These are phyloP conservation scores for Zaprionus camerounensis DNA, from an alignment of 1,140 invertebrate genomes.

Conservation along the genomic window DNA sequence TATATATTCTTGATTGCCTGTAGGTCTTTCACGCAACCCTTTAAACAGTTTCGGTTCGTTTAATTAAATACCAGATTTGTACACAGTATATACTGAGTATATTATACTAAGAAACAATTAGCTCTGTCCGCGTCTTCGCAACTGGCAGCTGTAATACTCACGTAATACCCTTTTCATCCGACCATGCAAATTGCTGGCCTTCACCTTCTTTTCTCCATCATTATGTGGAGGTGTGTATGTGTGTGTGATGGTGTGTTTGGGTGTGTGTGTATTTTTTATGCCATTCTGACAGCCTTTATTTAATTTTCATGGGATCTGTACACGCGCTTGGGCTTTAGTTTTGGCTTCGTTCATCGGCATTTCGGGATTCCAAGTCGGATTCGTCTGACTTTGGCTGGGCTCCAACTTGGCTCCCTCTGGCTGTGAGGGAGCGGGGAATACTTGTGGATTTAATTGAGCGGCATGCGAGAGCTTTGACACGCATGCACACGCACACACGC, in stretches of 20 bases:
- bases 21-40: not conserved
- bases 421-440: conserved; percentile 8
- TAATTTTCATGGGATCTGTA: conserved; percentile 44
- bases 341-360: conserved; percentile 2
- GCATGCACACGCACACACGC: conserved; percentile 31
- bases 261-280: conserved; percentile 4
- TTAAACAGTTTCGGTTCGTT: not conserved
- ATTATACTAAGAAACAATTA: conserved; percentile 6
- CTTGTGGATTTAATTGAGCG: conserved; percentile 50
- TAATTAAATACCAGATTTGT: conserved; percentile 15
- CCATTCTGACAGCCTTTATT: conserved; percentile 21
- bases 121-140: not conserved
- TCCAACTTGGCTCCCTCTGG: conserved; percentile 5
- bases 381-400: conserved; percentile 15
- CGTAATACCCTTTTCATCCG: conserved; percentile 13
- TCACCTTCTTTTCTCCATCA: conserved; percentile 9
- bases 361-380: conserved; percentile 28
- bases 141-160: conserved; percentile 12
- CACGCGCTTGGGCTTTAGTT: conserved; percentile 34
- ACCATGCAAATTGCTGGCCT: conserved; percentile 4
- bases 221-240: conserved; percentile 1
- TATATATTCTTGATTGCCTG: not conserved
- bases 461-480: conserved; percentile 41
- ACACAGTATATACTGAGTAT: not conserved
- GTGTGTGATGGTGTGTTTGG: not conserved